Percentiles rank a stretch among this genome's conserved stretches.
Evolutionary conservation across 2,888 invertebrate species (phyloP).

Genomic region (Spodoptera littoralis): DNA sequence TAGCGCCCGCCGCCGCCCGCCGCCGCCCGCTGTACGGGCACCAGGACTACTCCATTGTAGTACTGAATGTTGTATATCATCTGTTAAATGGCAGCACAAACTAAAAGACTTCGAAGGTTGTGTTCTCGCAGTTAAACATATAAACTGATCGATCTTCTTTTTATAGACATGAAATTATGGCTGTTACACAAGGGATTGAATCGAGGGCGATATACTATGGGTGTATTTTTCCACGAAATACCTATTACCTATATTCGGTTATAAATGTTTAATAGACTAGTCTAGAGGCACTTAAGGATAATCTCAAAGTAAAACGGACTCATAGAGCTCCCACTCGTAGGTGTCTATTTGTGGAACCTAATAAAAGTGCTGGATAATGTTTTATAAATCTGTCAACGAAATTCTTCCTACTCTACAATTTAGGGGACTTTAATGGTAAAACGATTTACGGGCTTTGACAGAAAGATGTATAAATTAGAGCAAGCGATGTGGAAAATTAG

Average conservation of each 20-base stretch:
- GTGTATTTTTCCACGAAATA: slow-evolving; percentile 1
- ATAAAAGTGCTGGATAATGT: background rate
- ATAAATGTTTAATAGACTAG: slow-evolving; percentile 21
- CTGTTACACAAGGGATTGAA: background rate
- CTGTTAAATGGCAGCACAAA: slow-evolving; percentile 26
- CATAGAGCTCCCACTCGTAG: slow-evolving; percentile 7
- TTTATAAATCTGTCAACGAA: background rate
- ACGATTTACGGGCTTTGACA: slow-evolving; percentile 4
- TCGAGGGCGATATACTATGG: slow-evolving; percentile 2
- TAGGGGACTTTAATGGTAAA: slow-evolving; percentile 2
- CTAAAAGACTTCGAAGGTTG: slow-evolving; percentile 7
- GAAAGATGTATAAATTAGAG: slow-evolving; percentile 38
- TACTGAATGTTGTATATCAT: slow-evolving; percentile 23
- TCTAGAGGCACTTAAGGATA: slow-evolving; percentile 6
- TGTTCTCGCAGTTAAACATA: slow-evolving; percentile 1
- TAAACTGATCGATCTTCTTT: slow-evolving; percentile 29
- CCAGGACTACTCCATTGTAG: slow-evolving; percentile 38
- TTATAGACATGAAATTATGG: background rate
- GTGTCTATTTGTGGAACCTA: background rate
- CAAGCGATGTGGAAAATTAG: slow-evolving; percentile 43
- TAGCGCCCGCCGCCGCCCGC: slow-evolving; percentile 6
- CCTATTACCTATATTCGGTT: background rate
- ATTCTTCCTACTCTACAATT: too few species aligned
- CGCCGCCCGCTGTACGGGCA: too few species aligned
- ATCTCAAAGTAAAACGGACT: too few species aligned